Evolutionary conservation across 2,888 invertebrate genomes (phyloP).

Genomic region (Cyrtodaria siliqua): DNA sequence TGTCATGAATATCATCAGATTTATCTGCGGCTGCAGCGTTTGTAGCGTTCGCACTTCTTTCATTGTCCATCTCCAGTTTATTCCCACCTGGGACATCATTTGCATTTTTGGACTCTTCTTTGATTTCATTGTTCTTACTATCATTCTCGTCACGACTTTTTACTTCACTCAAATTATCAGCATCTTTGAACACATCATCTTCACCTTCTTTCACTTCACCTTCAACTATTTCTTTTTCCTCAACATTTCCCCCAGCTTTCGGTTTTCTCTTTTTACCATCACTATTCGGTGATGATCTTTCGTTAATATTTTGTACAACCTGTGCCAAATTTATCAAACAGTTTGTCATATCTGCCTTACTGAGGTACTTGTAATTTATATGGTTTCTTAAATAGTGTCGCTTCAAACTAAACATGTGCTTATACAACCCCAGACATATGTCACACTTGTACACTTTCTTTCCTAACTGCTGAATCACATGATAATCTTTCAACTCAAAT

Average conservation of each 20-base stretch:
- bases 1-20: no score
- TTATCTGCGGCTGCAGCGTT: neutral
- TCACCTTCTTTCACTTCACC: no score
- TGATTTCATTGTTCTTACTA: no score
- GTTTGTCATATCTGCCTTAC: conserved; percentile 85
- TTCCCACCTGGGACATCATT: neutral
- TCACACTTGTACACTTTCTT: conserved; percentile 87
- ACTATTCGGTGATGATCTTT: conserved; percentile 9
- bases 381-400: conserved; percentile 87
- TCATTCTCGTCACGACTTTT: neutral
- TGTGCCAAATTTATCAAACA: conserved; percentile 84
- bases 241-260: neutral
- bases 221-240: no score
- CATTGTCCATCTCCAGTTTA: neutral
- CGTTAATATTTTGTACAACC: conserved; percentile 31
- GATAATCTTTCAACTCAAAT: conserved; percentile 62
- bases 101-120: no score
- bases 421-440: conserved; percentile 87
- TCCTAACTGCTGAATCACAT: conserved; percentile 75
- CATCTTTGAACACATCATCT: neutral
- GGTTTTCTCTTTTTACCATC: conserved; percentile 5
- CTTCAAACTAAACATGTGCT: conserved; percentile 87
- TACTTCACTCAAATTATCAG: neutral
- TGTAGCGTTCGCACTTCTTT: conserved; percentile 1
- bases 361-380: conserved; percentile 86